These are phyloP conservation scores for Helarctos malayanus DNA, from an alignment of 2,797 vertebrate species.

Conservation along the genomic window DNA sequence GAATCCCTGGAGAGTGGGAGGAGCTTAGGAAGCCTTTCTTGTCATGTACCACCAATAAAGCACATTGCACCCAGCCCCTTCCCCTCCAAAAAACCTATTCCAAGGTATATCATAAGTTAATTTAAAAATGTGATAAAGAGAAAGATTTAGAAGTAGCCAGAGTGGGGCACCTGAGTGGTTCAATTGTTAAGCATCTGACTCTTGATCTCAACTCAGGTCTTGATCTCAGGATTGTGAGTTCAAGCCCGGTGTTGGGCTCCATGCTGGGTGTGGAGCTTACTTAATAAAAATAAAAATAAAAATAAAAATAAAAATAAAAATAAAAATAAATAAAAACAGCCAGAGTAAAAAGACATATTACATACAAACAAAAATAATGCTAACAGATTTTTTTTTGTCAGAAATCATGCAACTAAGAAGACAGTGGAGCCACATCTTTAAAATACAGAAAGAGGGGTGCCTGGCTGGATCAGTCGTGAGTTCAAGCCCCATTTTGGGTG, in stretches of 20 bases:
- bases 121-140: background rate
- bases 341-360: background rate
- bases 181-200: background rate
- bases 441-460: background rate
- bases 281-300: too few relatives aligned
- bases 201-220: background rate
- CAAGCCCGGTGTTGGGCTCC: background rate
- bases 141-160: constrained; percentile 1
- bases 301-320: too few relatives aligned
- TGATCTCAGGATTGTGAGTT: background rate
- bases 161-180: background rate
- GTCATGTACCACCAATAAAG: background rate
- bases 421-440: background rate
- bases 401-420: constrained; percentile 3
- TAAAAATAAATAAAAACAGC: background rate
- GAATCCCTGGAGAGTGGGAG: background rate
- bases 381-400: background rate
- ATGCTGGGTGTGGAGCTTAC: background rate
- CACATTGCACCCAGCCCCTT: background rate
- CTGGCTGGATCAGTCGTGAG: background rate
- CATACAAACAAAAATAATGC: background rate
- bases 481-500: background rate
- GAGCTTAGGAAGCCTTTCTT: background rate
- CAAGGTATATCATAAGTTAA: background rate
- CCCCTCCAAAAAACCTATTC: background rate